A percentile compares a stretch with the other conserved stretches of the same genome.
These are phyloP conservation scores for Sicus ferrugineus DNA, from an alignment of 2,888 invertebrate genomes.

Conservation along the genomic window DNA sequence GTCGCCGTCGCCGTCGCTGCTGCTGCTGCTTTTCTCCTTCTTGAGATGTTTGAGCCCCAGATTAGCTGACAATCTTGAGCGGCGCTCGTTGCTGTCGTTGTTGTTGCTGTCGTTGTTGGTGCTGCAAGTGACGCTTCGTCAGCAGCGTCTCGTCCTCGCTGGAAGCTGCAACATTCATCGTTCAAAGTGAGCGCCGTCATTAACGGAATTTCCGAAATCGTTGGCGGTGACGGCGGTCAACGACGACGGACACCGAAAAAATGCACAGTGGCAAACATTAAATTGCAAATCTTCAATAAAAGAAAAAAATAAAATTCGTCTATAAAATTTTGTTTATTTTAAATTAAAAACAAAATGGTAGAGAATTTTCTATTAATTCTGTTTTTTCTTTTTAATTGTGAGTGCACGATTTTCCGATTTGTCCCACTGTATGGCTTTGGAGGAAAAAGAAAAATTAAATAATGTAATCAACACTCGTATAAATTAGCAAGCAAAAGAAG, in stretches of 20 bases:
- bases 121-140: conserved; percentile 15
- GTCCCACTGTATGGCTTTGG: conserved; percentile 9
- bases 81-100: conserved; percentile 4
- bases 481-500: conserved; percentile 32
- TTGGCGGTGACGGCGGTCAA: conserved; percentile 14
- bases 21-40: conserved; percentile 3
- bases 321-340: too few relatives aligned
- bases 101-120: conserved; percentile 22
- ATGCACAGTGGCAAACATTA: conserved; percentile 10
- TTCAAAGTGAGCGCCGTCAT: conserved; percentile 32
- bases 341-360: too few relatives aligned
- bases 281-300: background rate
- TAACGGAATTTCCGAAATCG: conserved; percentile 27
- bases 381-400: background rate
- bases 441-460: conserved; percentile 28
- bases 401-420: background rate
- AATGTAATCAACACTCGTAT: conserved; percentile 36
- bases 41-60: conserved; percentile 1
- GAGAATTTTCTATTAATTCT: too few relatives aligned
- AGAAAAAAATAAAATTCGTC: too few relatives aligned
- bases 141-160: background rate
- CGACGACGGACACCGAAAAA: background rate
- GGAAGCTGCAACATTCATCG: conserved; percentile 11
- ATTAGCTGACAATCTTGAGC: background rate
- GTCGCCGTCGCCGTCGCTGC: background rate